Evolutionary conservation across 2,797 vertebrate genomes (phyloP), one percentile per base, ranked within the genome.

Genomic region (Petrocephalus sullivani): DNA sequence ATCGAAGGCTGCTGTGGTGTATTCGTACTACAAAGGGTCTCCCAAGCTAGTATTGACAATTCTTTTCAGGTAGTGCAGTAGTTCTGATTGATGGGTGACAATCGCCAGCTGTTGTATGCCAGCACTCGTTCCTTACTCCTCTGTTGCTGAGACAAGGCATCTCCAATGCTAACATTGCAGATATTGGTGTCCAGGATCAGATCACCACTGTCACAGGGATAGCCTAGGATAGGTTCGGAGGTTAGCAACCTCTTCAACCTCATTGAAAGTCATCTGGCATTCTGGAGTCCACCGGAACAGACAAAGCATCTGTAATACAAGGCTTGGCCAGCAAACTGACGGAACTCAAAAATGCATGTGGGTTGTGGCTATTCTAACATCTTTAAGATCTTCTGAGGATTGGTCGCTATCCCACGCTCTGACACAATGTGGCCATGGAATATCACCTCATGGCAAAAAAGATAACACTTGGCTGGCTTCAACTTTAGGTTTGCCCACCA

Each of bases 31-130:
- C 87, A 3, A 90, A 91, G 1, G 21, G 46, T 21, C 51, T n/a
- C 41, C 88, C 54, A 46, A 61, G 16, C 1, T 91, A 87, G 7
- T 90, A 91, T 86, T 92, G 91, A 0, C 33, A 91, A 51, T 12
- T 92, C 88, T 0, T 87, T 33, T 3, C 56, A 0, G 2, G 89
- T 91, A 4, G 91, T 91, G 33, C 90, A 92, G 33, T 91, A 91
- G 5, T 92, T 91, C 5, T 89, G 90, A 16, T 90, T 87, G 0
- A 90, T 87, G 3, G 60, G 64, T 0, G 83, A 88, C 8, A 91
- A 67, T 33, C 3, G 10, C 61, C 3, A 21, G 0, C 88, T 91
- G 0, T 89, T 86, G 14, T 91, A 91, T 0, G 88, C 91, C 2
- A 92, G 41, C 16, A 91, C 88, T 0, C 37, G 1, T 6, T 91